These are phyloP conservation scores for Callospermophilus lateralis DNA, from an alignment of 2,113 vertebrate species.

Conservation along the genomic window DNA sequence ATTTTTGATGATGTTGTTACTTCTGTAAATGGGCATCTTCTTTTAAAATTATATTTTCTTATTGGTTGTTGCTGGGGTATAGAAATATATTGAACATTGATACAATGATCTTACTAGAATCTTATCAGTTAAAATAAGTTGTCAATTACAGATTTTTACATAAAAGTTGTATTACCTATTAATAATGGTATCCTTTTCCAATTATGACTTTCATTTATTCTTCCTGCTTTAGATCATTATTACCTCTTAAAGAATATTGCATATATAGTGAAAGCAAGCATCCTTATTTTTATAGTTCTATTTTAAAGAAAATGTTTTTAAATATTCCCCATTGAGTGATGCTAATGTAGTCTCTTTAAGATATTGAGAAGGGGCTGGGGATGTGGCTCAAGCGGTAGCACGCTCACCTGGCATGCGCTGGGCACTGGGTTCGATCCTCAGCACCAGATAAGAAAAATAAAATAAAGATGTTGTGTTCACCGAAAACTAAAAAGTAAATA, in stretches of 20 bases:
- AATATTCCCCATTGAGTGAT: not conserved
- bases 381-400: too few relatives aligned
- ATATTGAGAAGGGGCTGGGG: not conserved
- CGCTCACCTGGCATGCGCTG: too few relatives aligned
- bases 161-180: not conserved
- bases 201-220: constrained; percentile 27
- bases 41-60: constrained; percentile 41
- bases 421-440: too few relatives aligned
- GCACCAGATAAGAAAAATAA: too few relatives aligned
- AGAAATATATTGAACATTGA: constrained; percentile 1
- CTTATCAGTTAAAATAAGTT: not conserved
- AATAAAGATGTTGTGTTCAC: too few relatives aligned
- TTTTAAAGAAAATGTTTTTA: constrained; percentile 38
- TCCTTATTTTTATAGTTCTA: not conserved
- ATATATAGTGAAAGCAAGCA: not conserved
- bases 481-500: too few relatives aligned
- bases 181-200: not conserved
- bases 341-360: not conserved
- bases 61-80: not conserved
- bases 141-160: not conserved
- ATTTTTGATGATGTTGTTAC: not conserved
- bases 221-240: not conserved
- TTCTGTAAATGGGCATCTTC: not conserved
- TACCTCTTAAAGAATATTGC: not conserved
- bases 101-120: constrained; percentile 2